phyloP scores from a whole-genome alignment of 2,113 vertebrate genomes.

The Girardinichthys multiradiatus region DNA sequence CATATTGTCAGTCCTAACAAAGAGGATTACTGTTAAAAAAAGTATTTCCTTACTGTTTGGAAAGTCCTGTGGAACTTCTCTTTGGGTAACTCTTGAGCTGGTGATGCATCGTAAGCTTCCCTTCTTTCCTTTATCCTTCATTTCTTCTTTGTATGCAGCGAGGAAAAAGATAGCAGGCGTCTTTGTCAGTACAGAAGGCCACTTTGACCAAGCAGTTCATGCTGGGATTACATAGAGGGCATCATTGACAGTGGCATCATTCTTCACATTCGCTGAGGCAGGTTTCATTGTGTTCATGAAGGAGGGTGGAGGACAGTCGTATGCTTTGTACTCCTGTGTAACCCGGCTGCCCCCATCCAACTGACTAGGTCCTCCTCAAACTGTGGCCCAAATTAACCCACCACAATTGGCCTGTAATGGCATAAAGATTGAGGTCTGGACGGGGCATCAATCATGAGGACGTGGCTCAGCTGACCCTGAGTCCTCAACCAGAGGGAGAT shows the following conservation, averaged over 20 bases:
- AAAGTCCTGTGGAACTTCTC: background rate
- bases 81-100: background rate
- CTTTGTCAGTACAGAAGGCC: slow-evolving; percentile 52
- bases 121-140: slow-evolving; percentile 6
- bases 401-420: slow-evolving; percentile 54
- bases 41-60: background rate
- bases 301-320: slow-evolving; percentile 35
- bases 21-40: background rate
- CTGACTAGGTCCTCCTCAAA: slow-evolving; percentile 43
- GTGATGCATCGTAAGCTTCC: background rate
- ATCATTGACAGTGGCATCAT: slow-evolving; percentile 19
- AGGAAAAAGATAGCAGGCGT: background rate
- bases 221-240: slow-evolving; percentile 28
- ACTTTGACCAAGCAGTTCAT: slow-evolving; percentile 32
- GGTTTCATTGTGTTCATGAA: slow-evolving; percentile 8
- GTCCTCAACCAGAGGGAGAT: slow-evolving; percentile 2
- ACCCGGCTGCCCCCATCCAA: background rate
- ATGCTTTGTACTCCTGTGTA: slow-evolving; percentile 59
- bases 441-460: slow-evolving; percentile 59
- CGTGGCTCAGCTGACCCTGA: slow-evolving; percentile 51
- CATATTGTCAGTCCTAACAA: background rate
- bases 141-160: background rate
- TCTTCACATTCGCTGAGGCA: slow-evolving; percentile 25
- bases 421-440: slow-evolving; percentile 63
- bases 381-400: slow-evolving; percentile 49